Evolutionary conservation across 1,140 invertebrate species (phyloP).

Genomic region (Sminthurinus signatus): DNA sequence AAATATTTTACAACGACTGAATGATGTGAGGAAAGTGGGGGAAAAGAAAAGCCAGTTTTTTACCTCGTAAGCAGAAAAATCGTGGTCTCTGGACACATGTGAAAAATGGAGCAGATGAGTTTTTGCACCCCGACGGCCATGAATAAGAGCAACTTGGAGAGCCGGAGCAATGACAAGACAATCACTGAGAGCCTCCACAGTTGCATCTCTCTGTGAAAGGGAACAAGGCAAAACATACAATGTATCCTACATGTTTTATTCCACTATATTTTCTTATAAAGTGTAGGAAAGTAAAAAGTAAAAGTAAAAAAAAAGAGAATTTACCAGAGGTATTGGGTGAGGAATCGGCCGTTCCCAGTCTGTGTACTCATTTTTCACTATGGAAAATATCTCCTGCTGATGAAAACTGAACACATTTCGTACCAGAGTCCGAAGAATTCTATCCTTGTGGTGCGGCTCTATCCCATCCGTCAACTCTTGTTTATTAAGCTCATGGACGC

Average conservation of each 20-base stretch:
- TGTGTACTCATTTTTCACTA: slow-evolving; percentile 85
- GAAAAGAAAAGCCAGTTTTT: too few relatives aligned
- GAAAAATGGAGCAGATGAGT: slow-evolving; percentile 40
- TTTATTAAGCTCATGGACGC: slow-evolving; percentile 66
- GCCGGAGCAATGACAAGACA: slow-evolving; percentile 36
- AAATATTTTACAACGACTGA: too few relatives aligned
- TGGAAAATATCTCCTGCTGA: slow-evolving; percentile 84
- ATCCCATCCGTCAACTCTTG: slow-evolving; percentile 69
- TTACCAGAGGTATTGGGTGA: slow-evolving; percentile 75
- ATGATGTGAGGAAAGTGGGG: not conserved
- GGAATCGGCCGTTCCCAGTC: slow-evolving; percentile 81
- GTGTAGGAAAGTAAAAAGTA: too few relatives aligned
- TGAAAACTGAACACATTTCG: slow-evolving; percentile 81
- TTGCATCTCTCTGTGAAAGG: slow-evolving; percentile 74
- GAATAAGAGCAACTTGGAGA: slow-evolving; percentile 35
- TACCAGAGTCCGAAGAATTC: slow-evolving; percentile 69
- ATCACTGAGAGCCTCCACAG: slow-evolving; percentile 80
- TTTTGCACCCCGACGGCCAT: slow-evolving; percentile 22
- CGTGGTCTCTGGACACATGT: slow-evolving; percentile 34
- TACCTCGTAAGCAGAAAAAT: slow-evolving; percentile 31
- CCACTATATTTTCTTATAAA: too few relatives aligned
- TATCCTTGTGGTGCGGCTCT: slow-evolving; percentile 65
- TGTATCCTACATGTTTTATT: too few relatives aligned
- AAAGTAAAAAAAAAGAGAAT: too few relatives aligned
- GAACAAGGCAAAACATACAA: too few relatives aligned